These are phyloP conservation scores for Sphaerophoria taeniata DNA, from an alignment of 2,888 invertebrate species.

Conservation along the genomic window DNA sequence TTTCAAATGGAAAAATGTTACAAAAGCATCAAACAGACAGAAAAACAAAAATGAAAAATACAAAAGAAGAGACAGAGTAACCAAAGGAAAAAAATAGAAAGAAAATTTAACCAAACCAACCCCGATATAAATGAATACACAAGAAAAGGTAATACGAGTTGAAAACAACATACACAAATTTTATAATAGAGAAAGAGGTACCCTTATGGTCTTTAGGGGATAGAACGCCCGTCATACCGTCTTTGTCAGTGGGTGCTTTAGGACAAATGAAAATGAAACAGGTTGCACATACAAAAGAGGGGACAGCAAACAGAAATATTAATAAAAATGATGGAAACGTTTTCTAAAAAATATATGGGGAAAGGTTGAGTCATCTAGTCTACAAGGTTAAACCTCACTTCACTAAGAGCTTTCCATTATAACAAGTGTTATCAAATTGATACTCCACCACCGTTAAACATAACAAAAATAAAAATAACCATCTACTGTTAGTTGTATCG, in stretches of 20 bases:
- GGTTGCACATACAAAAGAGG: slow-evolving; percentile 31
- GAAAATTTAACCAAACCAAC: slow-evolving; percentile 24
- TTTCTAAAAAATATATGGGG: slow-evolving; percentile 37
- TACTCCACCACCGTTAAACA: too few relatives aligned
- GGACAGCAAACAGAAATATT: slow-evolving; percentile 28
- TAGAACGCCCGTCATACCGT: slow-evolving; percentile 19
- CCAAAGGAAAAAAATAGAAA: neutral
- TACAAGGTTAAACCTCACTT: too few relatives aligned
- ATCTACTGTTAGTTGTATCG: too few relatives aligned
- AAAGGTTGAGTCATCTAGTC: too few relatives aligned
- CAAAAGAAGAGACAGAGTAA: slow-evolving; percentile 35
- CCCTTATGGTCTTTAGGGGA: slow-evolving; percentile 56
- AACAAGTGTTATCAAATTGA: too few relatives aligned
- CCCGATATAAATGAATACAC: slow-evolving; percentile 32
- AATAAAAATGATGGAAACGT: slow-evolving; percentile 48
- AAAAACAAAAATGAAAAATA: slow-evolving; percentile 49
- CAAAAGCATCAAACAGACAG: slow-evolving; percentile 64
- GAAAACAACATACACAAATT: too few relatives aligned
- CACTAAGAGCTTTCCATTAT: too few relatives aligned
- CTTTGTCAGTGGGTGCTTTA: too few relatives aligned
- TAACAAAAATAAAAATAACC: too few relatives aligned
- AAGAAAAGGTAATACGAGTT: neutral
- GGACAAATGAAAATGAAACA: slow-evolving; percentile 59
- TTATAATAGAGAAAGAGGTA: too few relatives aligned
- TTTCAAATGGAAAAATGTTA: slow-evolving; percentile 49